These are phyloP conservation scores for Trichonephila clavata DNA, from an alignment of 1,140 invertebrate species.

Conservation along the genomic window DNA sequence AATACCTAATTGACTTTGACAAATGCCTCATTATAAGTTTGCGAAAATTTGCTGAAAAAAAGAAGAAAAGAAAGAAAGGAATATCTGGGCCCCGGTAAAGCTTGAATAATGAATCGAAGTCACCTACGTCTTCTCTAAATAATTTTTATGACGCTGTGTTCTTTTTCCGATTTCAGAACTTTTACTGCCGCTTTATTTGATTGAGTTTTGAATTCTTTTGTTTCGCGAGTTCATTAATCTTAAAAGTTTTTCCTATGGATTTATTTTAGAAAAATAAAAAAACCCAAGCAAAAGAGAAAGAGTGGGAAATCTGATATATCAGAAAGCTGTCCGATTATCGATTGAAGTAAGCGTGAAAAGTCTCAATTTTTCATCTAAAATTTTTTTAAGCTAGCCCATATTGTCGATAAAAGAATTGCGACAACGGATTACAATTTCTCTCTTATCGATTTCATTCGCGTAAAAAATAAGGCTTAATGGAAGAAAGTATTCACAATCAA, in stretches of 20 bases:
- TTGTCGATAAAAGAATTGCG: background rate
- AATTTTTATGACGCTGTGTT: background rate
- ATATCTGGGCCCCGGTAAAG: background rate
- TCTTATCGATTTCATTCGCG: background rate
- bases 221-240: constrained; percentile 11
- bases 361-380: constrained; percentile 9
- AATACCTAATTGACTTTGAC: constrained; percentile 51
- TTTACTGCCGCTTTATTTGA: background rate
- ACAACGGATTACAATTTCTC: background rate
- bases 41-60: background rate
- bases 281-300: background rate
- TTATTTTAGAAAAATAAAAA: background rate
- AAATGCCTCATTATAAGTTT: constrained; percentile 33
- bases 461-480: background rate
- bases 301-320: background rate
- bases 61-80: background rate
- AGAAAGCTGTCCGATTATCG: background rate
- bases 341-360: constrained; percentile 15
- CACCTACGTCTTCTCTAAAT: background rate
- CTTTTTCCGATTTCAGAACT: background rate
- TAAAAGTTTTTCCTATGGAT: background rate
- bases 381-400: background rate
- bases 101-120: constrained; percentile 12
- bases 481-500: no score
- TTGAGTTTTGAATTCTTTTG: constrained; percentile 24